Evolutionary conservation across 2,888 invertebrate genomes (phyloP).

Genomic region (Tanytarsus gracilentus): DNA sequence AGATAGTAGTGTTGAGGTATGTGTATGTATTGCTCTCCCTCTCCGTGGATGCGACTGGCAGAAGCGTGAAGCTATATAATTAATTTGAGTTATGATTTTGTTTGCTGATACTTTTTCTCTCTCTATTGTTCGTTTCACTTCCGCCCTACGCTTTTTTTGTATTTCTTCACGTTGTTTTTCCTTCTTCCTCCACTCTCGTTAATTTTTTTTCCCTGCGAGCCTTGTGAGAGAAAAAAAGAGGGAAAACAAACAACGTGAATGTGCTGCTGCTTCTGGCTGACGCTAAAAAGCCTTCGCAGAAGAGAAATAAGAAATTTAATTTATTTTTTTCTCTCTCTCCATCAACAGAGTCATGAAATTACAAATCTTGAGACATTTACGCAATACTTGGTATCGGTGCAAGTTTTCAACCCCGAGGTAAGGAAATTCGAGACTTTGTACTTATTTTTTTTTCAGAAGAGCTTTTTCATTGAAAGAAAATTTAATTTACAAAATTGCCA

Average conservation of each 20-base stretch:
- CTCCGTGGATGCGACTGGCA: neutral
- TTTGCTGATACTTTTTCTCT: constrained; percentile 6
- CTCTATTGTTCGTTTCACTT: neutral
- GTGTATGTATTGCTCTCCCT: constrained; percentile 31
- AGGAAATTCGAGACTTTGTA: too few species aligned
- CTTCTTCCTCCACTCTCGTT: too few species aligned
- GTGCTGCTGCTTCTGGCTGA: too few species aligned
- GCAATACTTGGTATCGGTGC: constrained; percentile 63
- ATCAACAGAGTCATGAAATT: constrained; percentile 45
- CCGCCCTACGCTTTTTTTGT: neutral
- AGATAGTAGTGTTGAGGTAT: constrained; percentile 57
- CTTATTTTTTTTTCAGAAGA: neutral
- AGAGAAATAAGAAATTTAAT: constrained; percentile 6
- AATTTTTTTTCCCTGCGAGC: too few species aligned
- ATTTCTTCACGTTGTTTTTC: neutral
- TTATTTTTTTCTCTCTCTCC: constrained; percentile 11
- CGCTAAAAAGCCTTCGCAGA: neutral
- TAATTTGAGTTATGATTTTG: constrained; percentile 27
- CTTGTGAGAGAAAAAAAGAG: neutral
- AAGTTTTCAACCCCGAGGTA: constrained; percentile 68
- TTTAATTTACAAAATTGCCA: too few species aligned
- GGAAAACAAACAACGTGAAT: neutral
- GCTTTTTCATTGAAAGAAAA: too few species aligned
- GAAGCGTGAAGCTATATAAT: constrained; percentile 6
- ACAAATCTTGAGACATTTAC: constrained; percentile 61